Conservation (phyloP, 2,888 invertebrate genomes). For the Hirtodrosophila alboralis region DNA sequence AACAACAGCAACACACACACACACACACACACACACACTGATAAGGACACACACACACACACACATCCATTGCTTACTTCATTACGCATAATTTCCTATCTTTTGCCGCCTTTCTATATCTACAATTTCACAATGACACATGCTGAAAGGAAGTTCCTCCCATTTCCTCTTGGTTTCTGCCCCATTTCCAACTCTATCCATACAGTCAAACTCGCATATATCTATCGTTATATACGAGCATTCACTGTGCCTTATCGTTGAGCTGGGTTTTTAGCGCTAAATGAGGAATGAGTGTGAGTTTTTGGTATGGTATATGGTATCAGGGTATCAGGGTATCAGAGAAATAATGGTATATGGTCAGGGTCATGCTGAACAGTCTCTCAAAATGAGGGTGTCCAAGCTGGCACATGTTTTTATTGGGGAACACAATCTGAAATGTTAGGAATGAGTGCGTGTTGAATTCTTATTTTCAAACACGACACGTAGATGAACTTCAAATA, state of each 20-base stretch:
- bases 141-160: slow-evolving; percentile 1
- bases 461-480: no score
- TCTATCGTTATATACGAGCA: no score
- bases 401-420: slow-evolving; percentile 10
- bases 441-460: no score
- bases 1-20: slow-evolving; percentile 21
- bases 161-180: slow-evolving; percentile 1
- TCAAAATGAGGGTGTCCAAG: slow-evolving; percentile 45
- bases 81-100: slow-evolving; percentile 76
- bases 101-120: slow-evolving; percentile 40
- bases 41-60: background rate
- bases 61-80: slow-evolving; percentile 66
- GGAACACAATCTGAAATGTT: no score
- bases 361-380: slow-evolving; percentile 24
- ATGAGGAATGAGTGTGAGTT: slow-evolving; percentile 47
- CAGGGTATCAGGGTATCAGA: no score
- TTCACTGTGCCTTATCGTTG: slow-evolving; percentile 58
- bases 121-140: slow-evolving; percentile 48
- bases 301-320: slow-evolving; percentile 11
- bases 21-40: slow-evolving; percentile 21
- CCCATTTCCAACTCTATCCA: background rate
- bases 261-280: slow-evolving; percentile 51
- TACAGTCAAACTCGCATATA: no score
- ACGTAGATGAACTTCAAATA: no score
- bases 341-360: no score